Conservation (phyloP, 64 coral and sea anemone genomes). For the Pocillopora verrucosa region DNA sequence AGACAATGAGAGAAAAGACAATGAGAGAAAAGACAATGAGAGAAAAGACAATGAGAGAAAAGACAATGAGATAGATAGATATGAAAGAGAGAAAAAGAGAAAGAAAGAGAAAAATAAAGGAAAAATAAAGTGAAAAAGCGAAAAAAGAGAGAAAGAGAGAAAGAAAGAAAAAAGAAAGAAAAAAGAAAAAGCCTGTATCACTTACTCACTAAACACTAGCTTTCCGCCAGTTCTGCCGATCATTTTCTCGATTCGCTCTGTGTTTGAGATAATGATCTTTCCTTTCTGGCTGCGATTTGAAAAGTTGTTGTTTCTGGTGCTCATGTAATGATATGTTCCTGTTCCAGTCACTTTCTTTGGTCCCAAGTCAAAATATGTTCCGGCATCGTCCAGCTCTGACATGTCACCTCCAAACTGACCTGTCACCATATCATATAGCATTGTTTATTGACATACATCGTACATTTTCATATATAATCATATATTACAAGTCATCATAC, state of each 20-base stretch:
- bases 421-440: not conserved
- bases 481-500: no score
- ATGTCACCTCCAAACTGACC: slow-evolving; percentile 95
- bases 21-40: no score
- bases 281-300: slow-evolving; percentile 98
- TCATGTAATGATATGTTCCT: slow-evolving; percentile 92
- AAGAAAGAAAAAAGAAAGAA: not conserved
- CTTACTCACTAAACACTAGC: slow-evolving; percentile 83
- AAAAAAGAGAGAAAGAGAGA: no score
- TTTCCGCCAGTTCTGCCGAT: slow-evolving; percentile 76
- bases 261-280: slow-evolving; percentile 70
- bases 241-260: slow-evolving; percentile 30
- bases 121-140: no score
- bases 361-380: slow-evolving; percentile 92
- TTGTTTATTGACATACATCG: no score
- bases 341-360: slow-evolving; percentile 81
- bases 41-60: no score
- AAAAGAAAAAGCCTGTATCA: not conserved
- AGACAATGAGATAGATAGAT: no score
- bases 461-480: no score
- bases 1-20: no score
- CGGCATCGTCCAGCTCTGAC: slow-evolving; percentile 96
- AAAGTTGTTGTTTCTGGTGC: slow-evolving; percentile 96
- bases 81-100: no score
- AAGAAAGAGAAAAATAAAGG: no score